These are phyloP conservation scores for Boloria euphrosyne DNA, from an alignment of 2,888 invertebrate species.

Conservation along the genomic window DNA sequence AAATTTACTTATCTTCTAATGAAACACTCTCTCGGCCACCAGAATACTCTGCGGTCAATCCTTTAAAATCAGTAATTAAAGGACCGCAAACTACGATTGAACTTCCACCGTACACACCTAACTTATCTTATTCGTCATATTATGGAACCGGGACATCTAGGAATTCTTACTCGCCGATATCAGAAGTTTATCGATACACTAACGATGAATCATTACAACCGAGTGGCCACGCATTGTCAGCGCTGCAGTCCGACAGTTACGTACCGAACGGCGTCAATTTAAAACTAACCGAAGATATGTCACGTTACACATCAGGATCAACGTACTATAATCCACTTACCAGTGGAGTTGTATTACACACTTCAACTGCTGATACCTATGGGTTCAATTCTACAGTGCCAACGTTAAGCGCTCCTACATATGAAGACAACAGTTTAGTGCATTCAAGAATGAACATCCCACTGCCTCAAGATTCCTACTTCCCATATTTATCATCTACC, in stretches of 20 bases:
- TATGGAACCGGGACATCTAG: constrained; percentile 61
- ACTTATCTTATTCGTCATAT: constrained; percentile 72
- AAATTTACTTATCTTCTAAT: constrained; percentile 62
- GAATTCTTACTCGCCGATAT: constrained; percentile 71
- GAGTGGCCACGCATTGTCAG: constrained; percentile 62
- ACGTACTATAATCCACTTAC: constrained; percentile 65
- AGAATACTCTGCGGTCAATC: constrained; percentile 62
- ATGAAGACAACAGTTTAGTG: constrained; percentile 59
- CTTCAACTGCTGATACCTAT: constrained; percentile 61
- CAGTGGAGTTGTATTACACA: constrained; percentile 60
- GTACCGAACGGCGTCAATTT: constrained; percentile 72
- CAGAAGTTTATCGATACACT: constrained; percentile 72
- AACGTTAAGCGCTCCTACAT: constrained; percentile 58
- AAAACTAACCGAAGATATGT: constrained; percentile 68
- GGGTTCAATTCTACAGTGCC: constrained; percentile 57
- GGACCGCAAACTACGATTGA: constrained; percentile 64
- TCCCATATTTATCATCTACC: constrained; percentile 59
- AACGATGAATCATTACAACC: constrained; percentile 74
- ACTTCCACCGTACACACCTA: constrained; percentile 71
- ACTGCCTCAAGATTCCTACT: constrained; percentile 65
- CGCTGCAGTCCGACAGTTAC: constrained; percentile 67
- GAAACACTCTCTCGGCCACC: constrained; percentile 62
- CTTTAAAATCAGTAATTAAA: constrained; percentile 68
- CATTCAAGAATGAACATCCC: constrained; percentile 56
- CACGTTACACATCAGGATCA: constrained; percentile 58